Conservation (phyloP, 2,113 vertebrate species). For the Bubalus kerabau region DNA sequence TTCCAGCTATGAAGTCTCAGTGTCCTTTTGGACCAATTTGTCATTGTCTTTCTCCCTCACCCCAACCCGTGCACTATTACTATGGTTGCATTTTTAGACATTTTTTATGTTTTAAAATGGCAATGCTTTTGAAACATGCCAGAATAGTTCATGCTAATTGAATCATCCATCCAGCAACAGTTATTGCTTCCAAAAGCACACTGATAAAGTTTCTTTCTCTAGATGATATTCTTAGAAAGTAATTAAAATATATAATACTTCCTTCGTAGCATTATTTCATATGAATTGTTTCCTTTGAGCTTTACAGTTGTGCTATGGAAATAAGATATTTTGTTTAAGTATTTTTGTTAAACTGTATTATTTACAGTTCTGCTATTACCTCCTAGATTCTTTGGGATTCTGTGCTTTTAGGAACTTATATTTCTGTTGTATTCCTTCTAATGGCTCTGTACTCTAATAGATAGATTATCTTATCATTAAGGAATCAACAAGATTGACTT, state of each 20-base stretch:
- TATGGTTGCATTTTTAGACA: conserved; percentile 70
- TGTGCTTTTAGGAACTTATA: background rate
- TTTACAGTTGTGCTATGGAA: background rate
- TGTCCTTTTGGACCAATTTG: conserved; percentile 75
- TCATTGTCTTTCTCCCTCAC: conserved; percentile 70
- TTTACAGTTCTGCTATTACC: background rate
- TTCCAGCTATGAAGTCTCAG: conserved; percentile 68
- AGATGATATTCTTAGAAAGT: background rate
- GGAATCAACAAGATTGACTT: background rate
- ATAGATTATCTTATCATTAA: background rate
- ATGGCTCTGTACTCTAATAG: background rate
- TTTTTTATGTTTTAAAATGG: conserved; percentile 69
- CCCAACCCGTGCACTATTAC: conserved; percentile 64
- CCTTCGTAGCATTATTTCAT: background rate
- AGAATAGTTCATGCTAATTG: conserved; percentile 67
- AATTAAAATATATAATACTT: background rate
- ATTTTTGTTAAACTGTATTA: background rate
- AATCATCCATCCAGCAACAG: conserved; percentile 57
- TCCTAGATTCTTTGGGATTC: background rate
- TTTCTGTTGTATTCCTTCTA: background rate
- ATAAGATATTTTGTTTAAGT: background rate
- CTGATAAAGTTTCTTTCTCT: conserved; percentile 39
- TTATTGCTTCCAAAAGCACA: conserved; percentile 49
- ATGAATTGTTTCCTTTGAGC: background rate
- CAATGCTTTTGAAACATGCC: conserved; percentile 63